Evolutionary conservation across 2,113 vertebrate genomes (phyloP).

Genomic region (Anarrhichthys ocellatus): DNA sequence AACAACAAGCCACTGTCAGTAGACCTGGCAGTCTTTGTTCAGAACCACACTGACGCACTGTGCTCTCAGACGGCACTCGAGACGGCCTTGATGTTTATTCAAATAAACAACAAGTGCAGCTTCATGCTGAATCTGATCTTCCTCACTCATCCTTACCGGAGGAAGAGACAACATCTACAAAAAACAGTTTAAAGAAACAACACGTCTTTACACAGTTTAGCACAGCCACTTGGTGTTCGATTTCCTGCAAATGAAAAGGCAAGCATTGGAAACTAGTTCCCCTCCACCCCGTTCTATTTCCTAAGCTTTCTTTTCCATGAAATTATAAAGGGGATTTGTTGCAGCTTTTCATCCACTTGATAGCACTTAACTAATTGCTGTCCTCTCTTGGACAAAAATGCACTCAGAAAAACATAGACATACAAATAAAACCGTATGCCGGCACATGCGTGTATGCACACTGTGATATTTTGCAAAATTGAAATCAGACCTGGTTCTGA

Average conservation of each 20-base stretch:
- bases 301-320: constrained; percentile 79
- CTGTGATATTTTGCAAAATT: constrained; percentile 38
- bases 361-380: constrained; percentile 84
- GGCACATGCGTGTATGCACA: background rate
- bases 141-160: constrained; percentile 18
- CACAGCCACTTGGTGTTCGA: constrained; percentile 60
- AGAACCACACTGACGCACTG: constrained; percentile 72
- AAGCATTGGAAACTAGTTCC: constrained; percentile 72
- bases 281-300: constrained; percentile 75
- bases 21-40: constrained; percentile 75
- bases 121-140: constrained; percentile 59
- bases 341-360: constrained; percentile 85
- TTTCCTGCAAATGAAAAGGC: constrained; percentile 69
- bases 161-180: constrained; percentile 15
- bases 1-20: constrained; percentile 69
- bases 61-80: constrained; percentile 77
- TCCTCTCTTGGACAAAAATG: constrained; percentile 69
- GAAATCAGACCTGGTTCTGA: constrained; percentile 46
- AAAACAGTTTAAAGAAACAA: constrained; percentile 1
- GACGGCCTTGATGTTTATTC: constrained; percentile 75
- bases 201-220: constrained; percentile 30
- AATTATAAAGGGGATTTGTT: constrained; percentile 80
- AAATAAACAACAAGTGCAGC: constrained; percentile 70
- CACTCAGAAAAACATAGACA: constrained; percentile 58
- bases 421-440: constrained; percentile 47